These are phyloP conservation scores for Nematostella vectensis DNA, from an alignment of 92 coral and sea anemone genomes.

Conservation along the genomic window DNA sequence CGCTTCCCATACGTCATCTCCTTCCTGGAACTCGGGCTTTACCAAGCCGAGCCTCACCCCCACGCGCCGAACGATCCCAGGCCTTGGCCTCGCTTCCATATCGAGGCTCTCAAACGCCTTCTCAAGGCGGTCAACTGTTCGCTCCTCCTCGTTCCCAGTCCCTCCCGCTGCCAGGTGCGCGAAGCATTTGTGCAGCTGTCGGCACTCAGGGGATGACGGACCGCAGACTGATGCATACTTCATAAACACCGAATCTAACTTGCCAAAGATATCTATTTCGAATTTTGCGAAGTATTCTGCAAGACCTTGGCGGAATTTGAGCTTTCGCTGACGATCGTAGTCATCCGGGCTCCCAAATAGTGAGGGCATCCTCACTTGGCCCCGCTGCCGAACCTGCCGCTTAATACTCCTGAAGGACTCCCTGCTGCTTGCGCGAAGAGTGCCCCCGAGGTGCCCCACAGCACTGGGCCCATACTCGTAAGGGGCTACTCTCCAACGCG, in stretches of 20 bases:
- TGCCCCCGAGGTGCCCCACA: constrained; percentile 1
- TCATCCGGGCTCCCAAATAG: constrained; percentile 53
- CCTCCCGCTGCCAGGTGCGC: constrained; percentile 50
- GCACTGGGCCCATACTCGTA: constrained; percentile 46
- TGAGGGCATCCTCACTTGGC: constrained; percentile 37
- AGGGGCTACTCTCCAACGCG: constrained; percentile 51
- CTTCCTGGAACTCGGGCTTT: constrained; percentile 50
- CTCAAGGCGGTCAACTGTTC: constrained; percentile 20
- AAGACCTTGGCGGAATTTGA: constrained; percentile 48
- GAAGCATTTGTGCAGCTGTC: constrained; percentile 50
- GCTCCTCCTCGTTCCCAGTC: constrained; percentile 12
- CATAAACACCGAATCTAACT: constrained; percentile 81
- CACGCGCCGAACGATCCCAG: constrained; percentile 7
- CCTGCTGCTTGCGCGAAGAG: constrained; percentile 5
- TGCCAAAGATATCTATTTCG: constrained; percentile 53
- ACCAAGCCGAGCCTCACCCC: constrained; percentile 8
- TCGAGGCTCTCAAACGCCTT: constrained; percentile 13
- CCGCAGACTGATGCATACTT: constrained; percentile 59
- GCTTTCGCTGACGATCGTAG: constrained; percentile 42
- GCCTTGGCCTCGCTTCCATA: constrained; percentile 13
- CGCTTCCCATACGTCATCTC: constrained; percentile 74
- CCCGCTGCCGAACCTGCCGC: constrained; percentile 30
- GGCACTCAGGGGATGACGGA: constrained; percentile 61
- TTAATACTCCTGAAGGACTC: constrained; percentile 17
- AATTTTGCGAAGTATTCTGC: constrained; percentile 68